Percentiles rank a stretch among this genome's conserved stretches.
Evolutionary conservation across 2,113 vertebrate species (phyloP).

Genomic region (Probosciger aterrimus): DNA sequence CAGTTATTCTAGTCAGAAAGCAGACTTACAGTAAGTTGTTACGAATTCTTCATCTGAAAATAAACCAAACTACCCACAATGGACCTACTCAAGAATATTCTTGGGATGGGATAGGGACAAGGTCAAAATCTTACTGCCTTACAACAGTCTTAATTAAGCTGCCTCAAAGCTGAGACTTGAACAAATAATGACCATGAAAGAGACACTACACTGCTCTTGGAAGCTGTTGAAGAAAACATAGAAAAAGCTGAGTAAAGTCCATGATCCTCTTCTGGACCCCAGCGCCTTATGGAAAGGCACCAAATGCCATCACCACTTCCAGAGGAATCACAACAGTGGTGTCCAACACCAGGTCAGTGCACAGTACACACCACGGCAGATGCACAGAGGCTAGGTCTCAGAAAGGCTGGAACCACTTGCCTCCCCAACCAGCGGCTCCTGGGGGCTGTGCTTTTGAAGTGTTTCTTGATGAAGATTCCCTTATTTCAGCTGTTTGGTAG

Average conservation of each 20-base stretch:
- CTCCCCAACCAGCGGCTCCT: neutral
- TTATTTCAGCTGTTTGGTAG: neutral
- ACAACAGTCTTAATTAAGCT: neutral
- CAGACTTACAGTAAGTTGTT: neutral
- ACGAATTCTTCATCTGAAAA: neutral
- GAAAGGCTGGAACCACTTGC: neutral
- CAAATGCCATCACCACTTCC: neutral
- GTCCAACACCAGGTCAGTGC: neutral
- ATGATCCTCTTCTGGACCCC: neutral
- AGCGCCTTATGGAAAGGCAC: neutral
- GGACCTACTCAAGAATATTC: neutral
- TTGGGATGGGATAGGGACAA: neutral
- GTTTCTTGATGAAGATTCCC: neutral
- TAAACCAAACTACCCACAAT: neutral
- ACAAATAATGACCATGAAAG: neutral
- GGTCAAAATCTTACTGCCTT: neutral
- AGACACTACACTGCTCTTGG: neutral
- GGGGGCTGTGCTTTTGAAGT: neutral
- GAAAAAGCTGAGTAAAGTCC: neutral
- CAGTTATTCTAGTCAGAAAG: neutral
- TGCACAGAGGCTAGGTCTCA: rapidly evolving
- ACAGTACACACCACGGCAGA: rapidly evolving
- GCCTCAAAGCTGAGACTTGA: neutral
- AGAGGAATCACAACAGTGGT: neutral
- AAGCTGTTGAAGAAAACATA: rapidly evolving